Evolutionary conservation across 1,140 invertebrate species (phyloP).

Genomic region (Leptinotarsa texana): DNA sequence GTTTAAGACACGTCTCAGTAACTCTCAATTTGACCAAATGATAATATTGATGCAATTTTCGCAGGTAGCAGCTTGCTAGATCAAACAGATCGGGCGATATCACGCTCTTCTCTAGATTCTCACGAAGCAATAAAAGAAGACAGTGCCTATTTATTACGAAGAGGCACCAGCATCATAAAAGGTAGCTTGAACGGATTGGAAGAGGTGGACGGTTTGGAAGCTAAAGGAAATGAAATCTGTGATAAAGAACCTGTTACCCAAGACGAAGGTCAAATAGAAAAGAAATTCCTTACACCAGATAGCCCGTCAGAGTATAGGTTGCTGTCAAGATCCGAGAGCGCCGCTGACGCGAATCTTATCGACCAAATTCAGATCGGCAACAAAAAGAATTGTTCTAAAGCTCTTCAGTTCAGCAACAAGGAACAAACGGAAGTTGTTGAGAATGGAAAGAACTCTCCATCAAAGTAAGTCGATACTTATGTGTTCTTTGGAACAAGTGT

Average conservation of each 20-base stretch:
- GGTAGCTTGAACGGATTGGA: slow-evolving; percentile 49
- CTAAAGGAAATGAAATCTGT: slow-evolving; percentile 18
- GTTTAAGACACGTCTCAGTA: too few species aligned
- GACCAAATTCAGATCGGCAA: slow-evolving; percentile 66
- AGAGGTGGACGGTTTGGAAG: slow-evolving; percentile 28
- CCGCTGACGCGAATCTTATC: slow-evolving; percentile 74
- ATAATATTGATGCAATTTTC: slow-evolving; percentile 7
- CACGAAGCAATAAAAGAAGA: slow-evolving; percentile 58
- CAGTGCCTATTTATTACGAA: slow-evolving; percentile 61
- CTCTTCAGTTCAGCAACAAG: slow-evolving; percentile 54
- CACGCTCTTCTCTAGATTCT: slow-evolving; percentile 58
- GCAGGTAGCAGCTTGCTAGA: slow-evolving; percentile 56
- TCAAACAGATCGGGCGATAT: slow-evolving; percentile 57
- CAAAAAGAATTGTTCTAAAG: slow-evolving; percentile 49
- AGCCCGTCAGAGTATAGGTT: slow-evolving; percentile 59
- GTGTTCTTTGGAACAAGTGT: too few species aligned
- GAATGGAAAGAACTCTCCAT: slow-evolving; percentile 48
- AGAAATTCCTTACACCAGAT: slow-evolving; percentile 56
- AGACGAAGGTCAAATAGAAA: slow-evolving; percentile 35
- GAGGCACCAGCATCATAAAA: slow-evolving; percentile 67
- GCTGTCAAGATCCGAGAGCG: slow-evolving; percentile 66
- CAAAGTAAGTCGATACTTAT: slow-evolving; percentile 50
- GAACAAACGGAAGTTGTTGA: slow-evolving; percentile 38
- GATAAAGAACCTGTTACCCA: slow-evolving; percentile 10
- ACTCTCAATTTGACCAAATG: background rate